A percentile compares a stretch with the other conserved stretches of the same genome.
phyloP scores from a whole-genome alignment of 2,113 vertebrate species.

The Galeopterus variegatus region DNA sequence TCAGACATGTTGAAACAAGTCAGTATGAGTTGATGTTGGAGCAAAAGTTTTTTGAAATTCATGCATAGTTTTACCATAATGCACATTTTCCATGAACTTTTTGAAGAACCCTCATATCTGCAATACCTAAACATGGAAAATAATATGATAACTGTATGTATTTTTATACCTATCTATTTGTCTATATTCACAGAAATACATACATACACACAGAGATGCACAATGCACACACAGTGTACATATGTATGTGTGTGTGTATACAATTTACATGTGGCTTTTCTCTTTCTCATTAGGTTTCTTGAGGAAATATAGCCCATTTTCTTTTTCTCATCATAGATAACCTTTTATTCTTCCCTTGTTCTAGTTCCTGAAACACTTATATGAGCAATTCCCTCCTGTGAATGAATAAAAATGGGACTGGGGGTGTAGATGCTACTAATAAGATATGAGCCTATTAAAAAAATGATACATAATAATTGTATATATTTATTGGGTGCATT shows the following conservation, averaged over 20 bases:
- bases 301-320: background rate
- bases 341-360: background rate
- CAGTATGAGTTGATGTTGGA: too few species aligned
- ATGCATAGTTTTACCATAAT: too few species aligned
- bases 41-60: too few species aligned
- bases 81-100: too few species aligned
- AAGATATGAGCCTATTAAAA: background rate
- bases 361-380: background rate
- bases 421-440: background rate
- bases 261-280: background rate
- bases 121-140: background rate
- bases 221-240: fast-evolving
- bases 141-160: background rate
- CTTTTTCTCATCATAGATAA: background rate
- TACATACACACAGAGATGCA: background rate
- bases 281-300: background rate
- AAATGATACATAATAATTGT: too few species aligned
- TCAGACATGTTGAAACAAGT: too few species aligned
- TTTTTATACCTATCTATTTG: background rate
- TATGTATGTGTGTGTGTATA: background rate
- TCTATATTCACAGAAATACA: background rate
- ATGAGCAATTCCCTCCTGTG: background rate
- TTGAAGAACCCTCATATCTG: background rate
- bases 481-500: too few species aligned
- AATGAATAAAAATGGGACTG: background rate